phyloP scores from a whole-genome alignment of 2,113 vertebrate species.

The Larimichthys crocea region DNA sequence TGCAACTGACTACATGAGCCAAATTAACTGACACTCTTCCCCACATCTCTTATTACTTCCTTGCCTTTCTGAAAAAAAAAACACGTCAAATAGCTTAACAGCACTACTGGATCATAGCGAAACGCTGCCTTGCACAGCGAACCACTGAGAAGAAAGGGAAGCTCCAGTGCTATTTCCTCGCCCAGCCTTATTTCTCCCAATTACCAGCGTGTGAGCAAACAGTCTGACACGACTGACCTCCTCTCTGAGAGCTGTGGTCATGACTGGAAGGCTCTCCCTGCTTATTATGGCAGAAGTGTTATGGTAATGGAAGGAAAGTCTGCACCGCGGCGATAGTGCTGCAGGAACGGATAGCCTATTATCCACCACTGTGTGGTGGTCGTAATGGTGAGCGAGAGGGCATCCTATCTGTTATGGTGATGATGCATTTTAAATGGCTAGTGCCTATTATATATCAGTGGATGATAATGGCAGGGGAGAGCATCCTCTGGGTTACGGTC shows the following conservation, averaged over 20 bases:
- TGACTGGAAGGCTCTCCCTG: slow-evolving; percentile 64
- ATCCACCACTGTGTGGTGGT: slow-evolving; percentile 61
- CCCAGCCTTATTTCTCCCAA: slow-evolving; percentile 65
- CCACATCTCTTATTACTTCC: slow-evolving; percentile 15
- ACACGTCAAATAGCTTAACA: slow-evolving; percentile 18
- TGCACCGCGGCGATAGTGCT: slow-evolving; percentile 67
- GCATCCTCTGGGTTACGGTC: slow-evolving; percentile 41
- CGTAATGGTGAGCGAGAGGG: slow-evolving; percentile 64
- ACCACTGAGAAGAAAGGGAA: slow-evolving; percentile 28
- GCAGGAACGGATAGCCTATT: slow-evolving; percentile 68
- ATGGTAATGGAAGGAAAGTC: slow-evolving; percentile 71
- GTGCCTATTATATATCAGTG: slow-evolving; percentile 60
- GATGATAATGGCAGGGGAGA: slow-evolving; percentile 48
- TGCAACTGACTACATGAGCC: not conserved
- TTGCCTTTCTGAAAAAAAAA: slow-evolving; percentile 17
- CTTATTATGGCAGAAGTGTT: slow-evolving; percentile 73
- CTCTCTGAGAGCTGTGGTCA: slow-evolving; percentile 55
- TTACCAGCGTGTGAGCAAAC: slow-evolving; percentile 67
- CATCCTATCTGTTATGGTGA: slow-evolving; percentile 67
- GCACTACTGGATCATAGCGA: slow-evolving; percentile 12
- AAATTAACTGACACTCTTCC: slow-evolving; percentile 38
- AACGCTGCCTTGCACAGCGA: not conserved
- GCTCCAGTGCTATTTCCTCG: slow-evolving; percentile 11
- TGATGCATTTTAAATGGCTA: slow-evolving; percentile 63
- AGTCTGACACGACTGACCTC: slow-evolving; percentile 69